A percentile compares a stretch with the other conserved stretches of the same genome.
Conservation (phyloP, 2,113 vertebrate genomes). For the Cettia cetti region DNA sequence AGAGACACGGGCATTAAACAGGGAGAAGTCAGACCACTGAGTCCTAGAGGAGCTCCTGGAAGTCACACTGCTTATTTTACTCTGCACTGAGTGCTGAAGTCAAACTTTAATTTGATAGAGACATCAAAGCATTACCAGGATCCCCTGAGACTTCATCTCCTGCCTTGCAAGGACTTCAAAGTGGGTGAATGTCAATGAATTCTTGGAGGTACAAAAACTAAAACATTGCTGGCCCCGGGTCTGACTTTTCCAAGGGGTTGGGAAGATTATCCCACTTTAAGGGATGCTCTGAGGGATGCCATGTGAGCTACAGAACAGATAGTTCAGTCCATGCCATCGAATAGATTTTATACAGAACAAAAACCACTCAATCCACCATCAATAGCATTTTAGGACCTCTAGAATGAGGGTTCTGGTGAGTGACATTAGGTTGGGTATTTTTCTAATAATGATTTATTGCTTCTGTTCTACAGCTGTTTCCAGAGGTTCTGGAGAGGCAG, state of each 20-base stretch:
- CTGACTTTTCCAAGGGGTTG: background rate
- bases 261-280: background rate
- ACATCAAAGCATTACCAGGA: background rate
- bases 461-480: conserved; percentile 37
- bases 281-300: background rate
- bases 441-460: background rate
- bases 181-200: fast-evolving
- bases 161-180: background rate
- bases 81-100: background rate
- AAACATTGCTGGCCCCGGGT: background rate
- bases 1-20: fast-evolving
- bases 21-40: background rate
- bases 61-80: background rate
- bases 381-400: background rate
- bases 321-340: background rate
- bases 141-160: background rate
- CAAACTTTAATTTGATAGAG: background rate
- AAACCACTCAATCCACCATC: background rate
- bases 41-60: background rate
- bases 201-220: background rate
- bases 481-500: background rate
- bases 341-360: background rate
- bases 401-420: background rate
- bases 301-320: background rate
- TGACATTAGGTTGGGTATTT: background rate